phyloP scores from a whole-genome alignment of 2,797 vertebrate species.

The Gallirallus australis region DNA sequence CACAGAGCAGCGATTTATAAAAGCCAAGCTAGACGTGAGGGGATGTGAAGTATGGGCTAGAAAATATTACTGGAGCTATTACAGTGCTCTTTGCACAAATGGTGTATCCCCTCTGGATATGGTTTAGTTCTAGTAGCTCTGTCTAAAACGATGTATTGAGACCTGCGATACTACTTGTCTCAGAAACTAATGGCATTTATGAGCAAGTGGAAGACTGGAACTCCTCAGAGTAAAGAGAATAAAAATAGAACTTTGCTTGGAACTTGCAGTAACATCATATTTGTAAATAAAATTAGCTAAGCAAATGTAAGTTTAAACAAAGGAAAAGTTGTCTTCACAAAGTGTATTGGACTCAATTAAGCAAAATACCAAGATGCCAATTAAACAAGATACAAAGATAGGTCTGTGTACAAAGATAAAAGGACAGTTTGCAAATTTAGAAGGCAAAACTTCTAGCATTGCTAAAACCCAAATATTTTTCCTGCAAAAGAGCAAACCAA shows the following conservation, averaged over 20 bases:
- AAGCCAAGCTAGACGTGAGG: not conserved
- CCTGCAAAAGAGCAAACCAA: not conserved
- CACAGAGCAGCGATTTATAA: not conserved
- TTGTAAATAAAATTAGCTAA: constrained; percentile 6
- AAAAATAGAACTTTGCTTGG: not conserved
- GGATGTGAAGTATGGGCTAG: not conserved
- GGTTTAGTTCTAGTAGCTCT: constrained; percentile 24
- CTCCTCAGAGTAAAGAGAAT: not conserved
- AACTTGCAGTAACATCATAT: not conserved
- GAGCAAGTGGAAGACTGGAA: not conserved
- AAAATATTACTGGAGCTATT: not conserved
- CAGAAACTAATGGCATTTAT: constrained; percentile 3
- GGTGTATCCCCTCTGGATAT: not conserved
- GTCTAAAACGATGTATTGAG: not conserved
- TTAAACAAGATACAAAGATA: not conserved
- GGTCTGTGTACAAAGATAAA: not conserved
- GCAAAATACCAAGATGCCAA: not conserved
- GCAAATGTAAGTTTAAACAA: not conserved
- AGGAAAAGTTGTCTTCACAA: not conserved
- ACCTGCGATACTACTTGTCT: not conserved
- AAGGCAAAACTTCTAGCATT: not conserved
- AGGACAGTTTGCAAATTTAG: not conserved
- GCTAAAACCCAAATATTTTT: not conserved
- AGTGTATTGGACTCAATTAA: not conserved
- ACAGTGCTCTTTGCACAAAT: not conserved